Conservation (phyloP, 2,888 invertebrate species). For the Tachina lurida region DNA sequence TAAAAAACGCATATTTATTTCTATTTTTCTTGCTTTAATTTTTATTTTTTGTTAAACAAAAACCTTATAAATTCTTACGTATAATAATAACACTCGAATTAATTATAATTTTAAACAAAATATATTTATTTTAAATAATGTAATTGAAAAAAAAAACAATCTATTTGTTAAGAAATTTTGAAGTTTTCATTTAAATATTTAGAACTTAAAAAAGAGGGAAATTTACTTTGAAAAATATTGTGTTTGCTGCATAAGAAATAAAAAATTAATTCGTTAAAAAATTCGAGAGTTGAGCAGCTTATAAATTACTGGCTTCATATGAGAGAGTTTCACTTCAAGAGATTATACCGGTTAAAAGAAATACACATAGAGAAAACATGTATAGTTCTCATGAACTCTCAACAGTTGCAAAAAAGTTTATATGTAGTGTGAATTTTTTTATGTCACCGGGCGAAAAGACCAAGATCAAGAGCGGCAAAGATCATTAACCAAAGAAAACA, state of each 20-base stretch:
- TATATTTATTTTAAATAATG: slow-evolving; percentile 74
- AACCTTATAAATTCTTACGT: slow-evolving; percentile 16
- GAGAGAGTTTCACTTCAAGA: no score
- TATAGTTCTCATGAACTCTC: no score
- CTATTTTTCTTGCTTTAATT: slow-evolving; percentile 28
- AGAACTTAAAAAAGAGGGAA: slow-evolving; percentile 12
- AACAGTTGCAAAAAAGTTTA: no score
- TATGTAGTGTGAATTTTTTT: no score
- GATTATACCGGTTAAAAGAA: no score
- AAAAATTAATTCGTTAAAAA: no score
- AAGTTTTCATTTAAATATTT: neutral
- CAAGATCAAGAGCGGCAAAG: no score
- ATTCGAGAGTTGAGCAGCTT: no score
- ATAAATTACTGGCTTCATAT: no score
- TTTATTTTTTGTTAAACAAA: slow-evolving; percentile 43
- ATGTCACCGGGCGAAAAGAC: no score
- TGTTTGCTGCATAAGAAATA: neutral
- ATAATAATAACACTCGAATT: slow-evolving; percentile 48
- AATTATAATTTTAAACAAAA: slow-evolving; percentile 38
- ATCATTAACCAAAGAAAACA: no score
- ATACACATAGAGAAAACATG: no score
- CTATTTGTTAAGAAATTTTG: slow-evolving; percentile 30
- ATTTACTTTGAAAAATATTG: slow-evolving; percentile 56
- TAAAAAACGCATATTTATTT: slow-evolving; percentile 13
- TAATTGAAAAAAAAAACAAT: slow-evolving; percentile 73